Evolutionary conservation across 2,113 vertebrate species (phyloP), one percentile per base, ranked within the genome.

Genomic region (Perccottus glenii): DNA sequence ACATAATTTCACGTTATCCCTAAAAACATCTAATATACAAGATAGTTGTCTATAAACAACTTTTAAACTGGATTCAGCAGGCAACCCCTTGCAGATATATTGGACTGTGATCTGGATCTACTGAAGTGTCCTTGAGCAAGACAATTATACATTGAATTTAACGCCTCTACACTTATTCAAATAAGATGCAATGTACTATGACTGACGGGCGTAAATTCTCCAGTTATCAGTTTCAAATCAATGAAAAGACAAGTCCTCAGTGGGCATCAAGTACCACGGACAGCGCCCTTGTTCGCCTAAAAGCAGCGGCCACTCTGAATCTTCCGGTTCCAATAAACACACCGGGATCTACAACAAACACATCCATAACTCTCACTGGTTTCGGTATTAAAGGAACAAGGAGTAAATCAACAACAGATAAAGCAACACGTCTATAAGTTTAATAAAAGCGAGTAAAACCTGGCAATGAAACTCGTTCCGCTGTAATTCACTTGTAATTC

Each of bases 211-310:
- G 11, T 9, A 1, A 45, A 61, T 42, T 60, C 9, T 62, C 44
- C 1, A 45, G 27, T 48, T 32, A 56, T 62, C 40, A 6, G 40
- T 61, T 16, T 58, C 4, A 36, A 70, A 57, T 64, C 47, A 47
- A 7, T 63, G 5, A 44, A 5, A 3, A 64, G 43, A 33, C 27
- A 58, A 53, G 53, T 35, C 35, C 6, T 5, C 36, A 44, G 61
- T 46, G 35, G 11, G 4, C 14, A 60, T 80, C 73, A 83, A 90
- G 86, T 72, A 90, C 87, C 84, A 46, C 7, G 68, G 89, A 87
- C 87, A 90, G 89, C 80, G 83, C 76, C 87, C 78, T 63, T 9
- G 6, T 6, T 15, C 52, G 51, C 11, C 33, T 55, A 9, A 9
- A 50, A 50, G 6, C 51, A 53, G 5, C 4, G 33, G 32, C 6